Evolutionary conservation across 2,888 invertebrate genomes (phyloP).

Genomic region (Fragum sueziense): DNA sequence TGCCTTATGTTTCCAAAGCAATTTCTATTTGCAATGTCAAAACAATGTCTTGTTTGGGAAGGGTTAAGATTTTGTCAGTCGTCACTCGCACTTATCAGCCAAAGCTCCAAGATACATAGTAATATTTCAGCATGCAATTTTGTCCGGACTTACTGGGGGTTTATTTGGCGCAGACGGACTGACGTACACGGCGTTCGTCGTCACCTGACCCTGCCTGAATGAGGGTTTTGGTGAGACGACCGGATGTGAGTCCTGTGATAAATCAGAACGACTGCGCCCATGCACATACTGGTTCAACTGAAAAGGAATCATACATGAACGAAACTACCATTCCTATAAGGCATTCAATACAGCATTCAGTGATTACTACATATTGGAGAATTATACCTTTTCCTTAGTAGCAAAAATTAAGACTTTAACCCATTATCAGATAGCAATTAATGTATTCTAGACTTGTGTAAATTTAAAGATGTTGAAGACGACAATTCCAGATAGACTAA

Average conservation of each 20-base stretch:
- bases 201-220: constrained; percentile 38
- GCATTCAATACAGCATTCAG: background rate
- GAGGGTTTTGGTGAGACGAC: constrained; percentile 53
- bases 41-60: too few species aligned
- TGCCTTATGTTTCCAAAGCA: too few species aligned
- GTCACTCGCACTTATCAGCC: too few species aligned
- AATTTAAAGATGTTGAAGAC: too few species aligned
- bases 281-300: constrained; percentile 31
- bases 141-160: constrained; percentile 47
- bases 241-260: constrained; percentile 44
- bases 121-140: constrained; percentile 27
- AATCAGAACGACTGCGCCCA: constrained; percentile 56
- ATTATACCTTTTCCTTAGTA: background rate
- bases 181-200: constrained; percentile 40
- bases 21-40: too few species aligned
- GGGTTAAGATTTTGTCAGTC: too few species aligned
- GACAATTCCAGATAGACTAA: too few species aligned
- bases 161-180: constrained; percentile 39
- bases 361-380: background rate
- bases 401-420: too few species aligned
- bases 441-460: too few species aligned
- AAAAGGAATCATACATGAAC: constrained; percentile 4
- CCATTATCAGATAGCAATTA: too few species aligned
- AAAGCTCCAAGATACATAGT: too few species aligned
- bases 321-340: background rate